phyloP scores from a whole-genome alignment of 2,113 vertebrate genomes.

The Triplophysa tibetana region DNA sequence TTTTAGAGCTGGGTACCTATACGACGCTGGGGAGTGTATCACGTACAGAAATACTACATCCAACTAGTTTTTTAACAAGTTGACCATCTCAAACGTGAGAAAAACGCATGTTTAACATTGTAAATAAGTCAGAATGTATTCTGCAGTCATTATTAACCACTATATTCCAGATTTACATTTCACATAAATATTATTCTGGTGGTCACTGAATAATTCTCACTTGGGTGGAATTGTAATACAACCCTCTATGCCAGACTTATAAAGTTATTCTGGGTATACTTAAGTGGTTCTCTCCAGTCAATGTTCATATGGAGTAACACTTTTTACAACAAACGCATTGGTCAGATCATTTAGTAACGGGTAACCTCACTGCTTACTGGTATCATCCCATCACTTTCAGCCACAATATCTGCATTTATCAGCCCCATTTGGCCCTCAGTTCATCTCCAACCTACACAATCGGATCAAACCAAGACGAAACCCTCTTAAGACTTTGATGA shows the following conservation, averaged over 20 bases:
- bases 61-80: too few species aligned
- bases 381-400: neutral
- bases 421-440: neutral
- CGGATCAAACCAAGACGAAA: constrained; percentile 55
- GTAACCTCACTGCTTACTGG: neutral
- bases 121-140: too few species aligned
- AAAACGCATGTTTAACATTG: too few species aligned
- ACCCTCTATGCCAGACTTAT: neutral
- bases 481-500: constrained; percentile 6
- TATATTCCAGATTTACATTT: too few species aligned
- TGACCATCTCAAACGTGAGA: too few species aligned
- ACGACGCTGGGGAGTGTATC: too few species aligned
- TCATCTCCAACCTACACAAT: constrained; percentile 34
- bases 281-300: neutral
- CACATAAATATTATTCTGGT: too few species aligned
- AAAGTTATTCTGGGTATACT: neutral
- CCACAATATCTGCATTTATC: neutral
- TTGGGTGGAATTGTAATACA: neutral
- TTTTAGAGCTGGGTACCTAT: too few species aligned
- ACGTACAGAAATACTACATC: too few species aligned
- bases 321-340: neutral
- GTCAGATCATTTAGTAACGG: neutral
- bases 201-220: too few species aligned
- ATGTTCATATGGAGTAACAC: neutral
- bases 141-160: too few species aligned